phyloP scores from a whole-genome alignment of 1,140 invertebrate genomes.

The Drosophila bocqueti region DNA sequence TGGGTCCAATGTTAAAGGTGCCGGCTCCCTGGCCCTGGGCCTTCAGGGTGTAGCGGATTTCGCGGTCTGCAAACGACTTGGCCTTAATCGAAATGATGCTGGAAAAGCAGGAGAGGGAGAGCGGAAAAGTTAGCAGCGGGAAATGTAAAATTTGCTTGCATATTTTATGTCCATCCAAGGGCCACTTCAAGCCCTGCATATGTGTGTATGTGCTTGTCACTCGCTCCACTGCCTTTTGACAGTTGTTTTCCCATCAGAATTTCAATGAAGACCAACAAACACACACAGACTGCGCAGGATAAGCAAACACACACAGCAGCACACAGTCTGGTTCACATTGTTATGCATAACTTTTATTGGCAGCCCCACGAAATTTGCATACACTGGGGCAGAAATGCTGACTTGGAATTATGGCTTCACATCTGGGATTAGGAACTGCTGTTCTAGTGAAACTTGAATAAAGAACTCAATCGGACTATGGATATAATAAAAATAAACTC shows the following conservation, averaged over 20 bases:
- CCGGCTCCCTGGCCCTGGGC: constrained; percentile 97
- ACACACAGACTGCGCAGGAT: neutral
- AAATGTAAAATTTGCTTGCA: constrained; percentile 69
- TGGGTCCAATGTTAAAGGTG: constrained; percentile 97
- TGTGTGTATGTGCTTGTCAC: constrained; percentile 43
- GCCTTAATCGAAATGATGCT: constrained; percentile 97
- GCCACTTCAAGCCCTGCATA: constrained; percentile 19
- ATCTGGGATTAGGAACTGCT: neutral
- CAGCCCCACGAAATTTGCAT: constrained; percentile 64
- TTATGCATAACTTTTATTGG: constrained; percentile 76
- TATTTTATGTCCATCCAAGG: constrained; percentile 46
- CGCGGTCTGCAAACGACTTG: constrained; percentile 97
- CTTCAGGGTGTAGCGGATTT: constrained; percentile 97
- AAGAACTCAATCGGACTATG: neutral
- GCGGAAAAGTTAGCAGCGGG: constrained; percentile 21
- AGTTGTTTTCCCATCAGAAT: constrained; percentile 75
- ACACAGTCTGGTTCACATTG: constrained; percentile 48
- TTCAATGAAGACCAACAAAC: constrained; percentile 66
- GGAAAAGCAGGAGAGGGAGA: constrained; percentile 23
- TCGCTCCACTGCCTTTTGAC: constrained; percentile 76
- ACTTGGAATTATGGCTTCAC: constrained; percentile 9
- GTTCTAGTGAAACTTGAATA: neutral
- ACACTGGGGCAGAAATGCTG: constrained; percentile 14
- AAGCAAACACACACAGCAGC: constrained; percentile 27
- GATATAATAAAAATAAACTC: no score